Evolutionary conservation across 2,113 vertebrate species (phyloP), one percentile per base, ranked within the genome.

Genomic region (Heliornis fulica): DNA sequence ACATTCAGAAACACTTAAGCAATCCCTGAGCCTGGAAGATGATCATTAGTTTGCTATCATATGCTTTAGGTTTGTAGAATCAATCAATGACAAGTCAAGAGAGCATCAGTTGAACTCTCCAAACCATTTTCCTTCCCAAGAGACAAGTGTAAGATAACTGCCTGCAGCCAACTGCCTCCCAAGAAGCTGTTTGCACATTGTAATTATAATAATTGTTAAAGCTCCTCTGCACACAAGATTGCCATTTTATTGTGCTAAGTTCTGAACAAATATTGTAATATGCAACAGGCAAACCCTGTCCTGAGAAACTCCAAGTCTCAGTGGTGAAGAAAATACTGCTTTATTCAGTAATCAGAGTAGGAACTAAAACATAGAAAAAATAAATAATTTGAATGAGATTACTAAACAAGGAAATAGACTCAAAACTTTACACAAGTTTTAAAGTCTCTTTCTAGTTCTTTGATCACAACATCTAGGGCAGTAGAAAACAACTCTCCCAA

Each of bases 1-100:
- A 89, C 96, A 72, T 94, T 96, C 93, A 91, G 86, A 83, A 79
- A 94, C 91, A 46, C 93, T 97, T 96, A 89, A 96, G 96, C 90
- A 96, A 91, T 38, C 28, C 53, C 72, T 6, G 43, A 72, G 71
- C 64, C 81, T 79, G 81, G 87, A 84, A 94, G 83, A 96, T 57
- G 90, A 96, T 91, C 68, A 11, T 38, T 13, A 79, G 26, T 96
- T 94, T 95, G 91, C 93, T 46, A 68, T 97, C 89, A 61, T 54
- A 60, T 45, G 77, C 51, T 85, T 87, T 45, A 87, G 57, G 46
- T 89, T 87, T 48, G 46, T 60, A 71, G 90, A 41, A 92, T 72
- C 65, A 17, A 68, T 83, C 82, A 25, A 6, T 21, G 74, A 29
- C 50, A 54, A n/a, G 15, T 15, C 12, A 32, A n/a, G 93, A 92